Conservation (phyloP, 1,140 invertebrate species). For the Drosophila varians region DNA sequence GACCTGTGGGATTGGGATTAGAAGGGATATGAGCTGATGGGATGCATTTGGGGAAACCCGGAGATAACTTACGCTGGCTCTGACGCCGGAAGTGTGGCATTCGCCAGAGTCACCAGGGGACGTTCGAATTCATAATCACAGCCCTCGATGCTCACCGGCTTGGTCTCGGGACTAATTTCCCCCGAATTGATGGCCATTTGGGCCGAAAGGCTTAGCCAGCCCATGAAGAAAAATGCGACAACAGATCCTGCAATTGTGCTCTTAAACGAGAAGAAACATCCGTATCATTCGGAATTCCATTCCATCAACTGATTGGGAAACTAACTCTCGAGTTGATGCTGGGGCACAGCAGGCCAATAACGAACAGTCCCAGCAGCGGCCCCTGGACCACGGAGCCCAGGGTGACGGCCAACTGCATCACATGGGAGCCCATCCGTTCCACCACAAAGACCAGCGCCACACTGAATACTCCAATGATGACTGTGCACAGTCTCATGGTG, state of each 20-base stretch:
- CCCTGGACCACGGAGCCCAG: conserved; percentile 89
- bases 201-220: conserved; percentile 91
- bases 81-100: conserved; percentile 25
- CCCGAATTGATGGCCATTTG: conserved; percentile 88
- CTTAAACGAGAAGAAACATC: conserved; percentile 83
- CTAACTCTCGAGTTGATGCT: conserved; percentile 89
- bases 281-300: background rate
- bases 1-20: conserved; percentile 31
- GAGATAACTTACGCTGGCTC: conserved; percentile 45
- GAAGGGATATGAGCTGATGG: background rate
- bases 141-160: conserved; percentile 86
- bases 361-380: conserved; percentile 91
- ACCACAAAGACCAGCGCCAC: conserved; percentile 89
- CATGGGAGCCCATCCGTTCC: conserved; percentile 88
- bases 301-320: conserved; percentile 1
- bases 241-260: conserved; percentile 90
- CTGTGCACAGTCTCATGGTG: conserved; percentile 88
- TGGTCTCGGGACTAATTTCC: conserved; percentile 85
- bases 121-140: conserved; percentile 85
- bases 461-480: conserved; percentile 88
- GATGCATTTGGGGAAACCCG: background rate
- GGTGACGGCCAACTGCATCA: conserved; percentile 89
- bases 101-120: conserved; percentile 80
- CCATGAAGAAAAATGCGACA: conserved; percentile 88
- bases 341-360: conserved; percentile 91